These are phyloP conservation scores for Pristionchus fissidentatus DNA, from an alignment of 2,888 invertebrate species.

Conservation along the genomic window DNA sequence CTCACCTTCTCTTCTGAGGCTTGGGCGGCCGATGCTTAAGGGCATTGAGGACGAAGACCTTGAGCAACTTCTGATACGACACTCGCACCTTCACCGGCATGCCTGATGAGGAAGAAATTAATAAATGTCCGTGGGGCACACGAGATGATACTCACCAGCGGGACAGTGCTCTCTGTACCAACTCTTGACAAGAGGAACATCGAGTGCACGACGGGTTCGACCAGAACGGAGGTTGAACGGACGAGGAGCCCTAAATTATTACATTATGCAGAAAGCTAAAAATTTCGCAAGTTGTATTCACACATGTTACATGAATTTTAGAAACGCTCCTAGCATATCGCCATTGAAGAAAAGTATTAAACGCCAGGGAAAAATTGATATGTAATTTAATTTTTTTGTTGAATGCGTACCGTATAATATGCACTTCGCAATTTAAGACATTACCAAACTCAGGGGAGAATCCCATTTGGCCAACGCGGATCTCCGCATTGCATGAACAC, in stretches of 20 bases:
- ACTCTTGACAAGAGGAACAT: constrained; percentile 95
- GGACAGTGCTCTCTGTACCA: constrained; percentile 83
- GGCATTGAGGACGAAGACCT: constrained; percentile 97
- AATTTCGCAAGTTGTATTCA: not conserved
- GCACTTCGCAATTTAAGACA: no score
- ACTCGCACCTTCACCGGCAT: constrained; percentile 97
- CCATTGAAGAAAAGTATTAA: not conserved
- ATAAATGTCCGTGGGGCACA: not conserved
- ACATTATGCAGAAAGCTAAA: not conserved
- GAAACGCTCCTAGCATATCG: no score
- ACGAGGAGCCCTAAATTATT: constrained; percentile 86
- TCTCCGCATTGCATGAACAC: no score
- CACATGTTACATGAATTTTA: not conserved
- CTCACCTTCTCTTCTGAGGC: constrained; percentile 92
- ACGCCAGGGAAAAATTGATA: no score
- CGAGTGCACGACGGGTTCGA: constrained; percentile 89
- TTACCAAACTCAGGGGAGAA: no score
- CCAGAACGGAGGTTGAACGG: constrained; percentile 97
- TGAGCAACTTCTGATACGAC: constrained; percentile 97
- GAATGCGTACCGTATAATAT: no score
- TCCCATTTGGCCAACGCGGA: no score
- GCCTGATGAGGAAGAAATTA: constrained; percentile 52
- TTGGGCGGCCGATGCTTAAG: constrained; percentile 97
- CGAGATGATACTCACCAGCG: constrained; percentile 65
- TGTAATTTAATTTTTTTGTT: no score